Evolutionary conservation across 2,113 vertebrate species (phyloP).

Genomic region (Rhadina sibilatrix): DNA sequence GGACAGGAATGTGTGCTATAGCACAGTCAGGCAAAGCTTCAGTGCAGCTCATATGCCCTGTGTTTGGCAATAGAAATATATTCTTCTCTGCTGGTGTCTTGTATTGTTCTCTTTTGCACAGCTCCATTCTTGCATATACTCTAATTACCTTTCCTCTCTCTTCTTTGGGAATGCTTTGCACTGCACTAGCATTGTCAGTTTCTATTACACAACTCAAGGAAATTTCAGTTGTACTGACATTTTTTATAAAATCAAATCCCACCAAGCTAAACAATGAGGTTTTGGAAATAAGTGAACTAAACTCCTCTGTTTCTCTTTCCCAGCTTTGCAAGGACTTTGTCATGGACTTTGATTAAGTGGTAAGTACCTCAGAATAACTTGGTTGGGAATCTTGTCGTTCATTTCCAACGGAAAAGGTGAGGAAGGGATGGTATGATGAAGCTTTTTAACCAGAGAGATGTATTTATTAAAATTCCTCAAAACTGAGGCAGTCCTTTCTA

Average conservation of each 20-base stretch:
- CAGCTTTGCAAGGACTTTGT: neutral
- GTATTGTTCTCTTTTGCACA: neutral
- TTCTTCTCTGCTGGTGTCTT: neutral
- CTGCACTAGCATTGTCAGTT: neutral
- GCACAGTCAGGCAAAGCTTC: neutral
- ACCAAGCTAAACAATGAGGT: neutral
- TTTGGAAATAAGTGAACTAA: neutral
- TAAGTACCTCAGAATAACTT: neutral
- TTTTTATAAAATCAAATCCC: neutral
- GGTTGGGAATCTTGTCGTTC: neutral
- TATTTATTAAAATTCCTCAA: neutral
- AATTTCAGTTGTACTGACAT: neutral
- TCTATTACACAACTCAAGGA: neutral
- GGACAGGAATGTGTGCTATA: rapidly evolving
- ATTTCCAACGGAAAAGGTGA: neutral
- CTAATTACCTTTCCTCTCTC: neutral
- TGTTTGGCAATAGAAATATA: neutral
- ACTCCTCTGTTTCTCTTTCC: neutral
- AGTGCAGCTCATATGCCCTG: neutral
- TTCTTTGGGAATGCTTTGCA: neutral
- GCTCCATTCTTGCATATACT: neutral
- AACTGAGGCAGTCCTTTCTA: neutral
- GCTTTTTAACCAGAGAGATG: slow-evolving; percentile 7
- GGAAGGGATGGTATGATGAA: neutral
- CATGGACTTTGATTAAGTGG: neutral